Evolutionary conservation across 2,113 vertebrate genomes (phyloP).

Genomic region (Synodontis membranacea): DNA sequence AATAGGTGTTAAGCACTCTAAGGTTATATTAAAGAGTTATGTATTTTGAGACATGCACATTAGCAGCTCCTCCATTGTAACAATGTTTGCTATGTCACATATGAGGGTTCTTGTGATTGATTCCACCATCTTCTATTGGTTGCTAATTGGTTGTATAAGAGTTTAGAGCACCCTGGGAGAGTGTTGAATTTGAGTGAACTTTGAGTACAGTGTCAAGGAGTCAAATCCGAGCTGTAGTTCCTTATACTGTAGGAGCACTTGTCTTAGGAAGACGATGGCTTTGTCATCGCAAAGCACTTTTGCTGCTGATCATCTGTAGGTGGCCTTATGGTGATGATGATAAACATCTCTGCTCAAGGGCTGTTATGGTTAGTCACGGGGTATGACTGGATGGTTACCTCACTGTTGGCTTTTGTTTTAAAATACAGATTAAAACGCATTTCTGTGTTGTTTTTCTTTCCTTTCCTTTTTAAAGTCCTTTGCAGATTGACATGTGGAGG

Average conservation of each 20-base stretch:
- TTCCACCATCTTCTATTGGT: too few relatives aligned
- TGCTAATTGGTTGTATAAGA: neutral
- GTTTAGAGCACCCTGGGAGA: neutral
- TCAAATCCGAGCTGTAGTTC: too few relatives aligned
- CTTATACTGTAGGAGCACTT: neutral
- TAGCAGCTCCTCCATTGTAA: neutral
- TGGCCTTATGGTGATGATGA: neutral
- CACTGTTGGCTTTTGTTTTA: neutral
- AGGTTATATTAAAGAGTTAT: neutral
- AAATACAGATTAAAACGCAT: neutral
- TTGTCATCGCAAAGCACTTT: neutral
- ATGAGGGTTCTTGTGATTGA: neutral
- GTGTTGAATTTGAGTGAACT: neutral
- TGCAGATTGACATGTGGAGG: neutral
- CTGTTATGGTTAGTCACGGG: too few relatives aligned
- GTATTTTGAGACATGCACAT: neutral
- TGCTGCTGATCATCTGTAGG: neutral
- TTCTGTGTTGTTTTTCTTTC: neutral
- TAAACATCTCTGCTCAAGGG: neutral
- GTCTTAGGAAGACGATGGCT: neutral
- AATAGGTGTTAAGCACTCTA: neutral
- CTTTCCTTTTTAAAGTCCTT: neutral
- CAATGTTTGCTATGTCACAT: neutral
- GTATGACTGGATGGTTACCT: neutral
- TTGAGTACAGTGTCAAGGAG: neutral